Evolutionary conservation across 2,113 vertebrate genomes (phyloP), one percentile per base, ranked within the genome.

Genomic region (Piaya cayana): DNA sequence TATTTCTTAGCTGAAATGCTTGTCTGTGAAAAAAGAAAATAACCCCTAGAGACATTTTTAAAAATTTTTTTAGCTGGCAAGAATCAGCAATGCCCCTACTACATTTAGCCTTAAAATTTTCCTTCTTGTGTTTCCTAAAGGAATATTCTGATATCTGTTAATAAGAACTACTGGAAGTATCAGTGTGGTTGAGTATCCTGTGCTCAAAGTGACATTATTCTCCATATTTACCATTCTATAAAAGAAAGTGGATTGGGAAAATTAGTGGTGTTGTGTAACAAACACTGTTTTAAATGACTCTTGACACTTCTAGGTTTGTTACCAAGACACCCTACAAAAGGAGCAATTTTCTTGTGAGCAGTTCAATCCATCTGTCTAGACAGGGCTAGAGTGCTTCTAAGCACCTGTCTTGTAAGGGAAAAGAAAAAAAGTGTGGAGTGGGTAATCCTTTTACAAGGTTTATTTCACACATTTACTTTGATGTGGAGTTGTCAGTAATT

Each of bases 301-400:
- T 49, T n/a, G 71, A 71, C 50, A 25, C 69, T 68, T 71, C 36
- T 12, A 21, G 50, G 43, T 92, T 81, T 92, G 64, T 70, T 78
- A 30, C 37, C 2, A 13, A 86, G 50, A 81, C 50, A 29, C 34
- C 26, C 76, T 63, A 67, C 23, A 88, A 93, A 76, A 78, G 52
- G 43, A 94, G 60, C 83, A 8, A 92, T 90, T 96, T 93, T 59
- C 79, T 71, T 81, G 29, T 90, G 84, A 82, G 87, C 83, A 90
- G 86, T 49, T 78, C 71, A 85, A 91, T 87, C 70, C 18, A 45
- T 81, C 72, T 72, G 82, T 93, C 92, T 96, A 92, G 87, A 95
- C 82, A 88, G 81, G 52, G 42, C 75, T 83, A 34, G 88, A 81
- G 49, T 75, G 76, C 64, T 90, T 81, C 79, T 67, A 78, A 95